These are phyloP conservation scores for Torymus aiolomorphi DNA, from an alignment of 2,888 invertebrate species.

Conservation along the genomic window DNA sequence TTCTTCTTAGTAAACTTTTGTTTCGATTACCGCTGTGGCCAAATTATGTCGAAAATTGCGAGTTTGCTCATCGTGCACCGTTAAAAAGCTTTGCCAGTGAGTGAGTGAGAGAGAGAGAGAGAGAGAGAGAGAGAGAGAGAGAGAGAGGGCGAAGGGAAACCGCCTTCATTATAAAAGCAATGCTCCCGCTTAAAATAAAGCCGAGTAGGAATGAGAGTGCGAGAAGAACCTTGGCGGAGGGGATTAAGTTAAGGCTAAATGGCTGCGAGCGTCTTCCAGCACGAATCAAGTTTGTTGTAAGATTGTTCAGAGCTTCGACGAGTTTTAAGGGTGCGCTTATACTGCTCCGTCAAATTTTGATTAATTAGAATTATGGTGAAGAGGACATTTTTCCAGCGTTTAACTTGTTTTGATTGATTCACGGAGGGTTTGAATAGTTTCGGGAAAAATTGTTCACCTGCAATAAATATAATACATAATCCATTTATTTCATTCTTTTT, in stretches of 20 bases:
- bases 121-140: background rate
- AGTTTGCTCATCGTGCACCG: background rate
- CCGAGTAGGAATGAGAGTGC: background rate
- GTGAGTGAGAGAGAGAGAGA: background rate
- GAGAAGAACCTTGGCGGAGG: background rate
- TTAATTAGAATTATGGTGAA: slow-evolving; percentile 21
- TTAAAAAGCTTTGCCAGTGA: slow-evolving; percentile 22
- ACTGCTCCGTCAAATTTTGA: background rate
- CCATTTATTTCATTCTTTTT: too few species aligned
- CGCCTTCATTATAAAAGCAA: slow-evolving; percentile 6
- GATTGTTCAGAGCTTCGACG: slow-evolving; percentile 1
- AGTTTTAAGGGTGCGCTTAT: background rate
- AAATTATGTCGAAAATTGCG: slow-evolving; percentile 33
- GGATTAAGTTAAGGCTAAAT: slow-evolving; percentile 34
- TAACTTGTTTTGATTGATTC: too few species aligned
- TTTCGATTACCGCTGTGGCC: slow-evolving; percentile 23
- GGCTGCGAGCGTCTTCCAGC: slow-evolving; percentile 41
- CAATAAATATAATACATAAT: too few species aligned
- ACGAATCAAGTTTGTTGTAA: slow-evolving; percentile 29
- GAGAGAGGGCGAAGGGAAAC: too few species aligned
- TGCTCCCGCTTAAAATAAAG: slow-evolving; percentile 40
- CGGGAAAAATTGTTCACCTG: too few species aligned
- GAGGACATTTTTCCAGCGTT: too few species aligned
- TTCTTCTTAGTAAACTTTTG: slow-evolving; percentile 21
- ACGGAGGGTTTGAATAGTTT: background rate